Evolutionary conservation across 1,140 invertebrate species (phyloP), one percentile per base, ranked within the genome.

Genomic region (Cyclina sinensis): DNA sequence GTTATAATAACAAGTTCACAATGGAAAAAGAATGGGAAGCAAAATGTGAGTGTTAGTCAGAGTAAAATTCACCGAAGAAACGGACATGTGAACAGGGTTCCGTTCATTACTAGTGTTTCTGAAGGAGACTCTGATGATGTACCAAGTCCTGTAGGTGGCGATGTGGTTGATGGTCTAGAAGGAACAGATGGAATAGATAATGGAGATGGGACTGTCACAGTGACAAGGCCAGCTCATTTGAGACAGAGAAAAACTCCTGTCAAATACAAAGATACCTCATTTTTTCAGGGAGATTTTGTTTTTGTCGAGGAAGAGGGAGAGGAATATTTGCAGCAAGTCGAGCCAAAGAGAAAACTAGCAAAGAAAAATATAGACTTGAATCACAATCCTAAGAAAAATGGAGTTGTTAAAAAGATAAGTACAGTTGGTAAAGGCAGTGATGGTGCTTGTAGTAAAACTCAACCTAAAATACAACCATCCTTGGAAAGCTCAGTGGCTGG

Each of bases 241-340:
- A 88, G 86, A 54, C 68, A 80, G 30, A 48, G 86, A 46, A 88
- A 88, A 83, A 83, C 79, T 43, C 79, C 86, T 73, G 59, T 83
- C 7, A 88, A 88, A 62, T 88, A 88, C 54, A 83, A 82, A 46
- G 86, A 88, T 62, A 88, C 79, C 51, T 82, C 86, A 74, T 88
- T 82, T 59, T 88, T 88, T 83, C 79, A 88, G 54, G 86, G 86
- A 74, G 86, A 88, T 46, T 88, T 88, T 88, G 70, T 88, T 21
- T 88, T 88, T 74, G 37, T 82, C 57, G 86, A 88, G 21, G 86
- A 82, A 32, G 79, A 88, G 32, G 85, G 80, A 35, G 73, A 88
- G 30, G 12, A 57, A 5, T 30, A 27, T 14, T 24, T 16, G n/a
- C 24, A 87, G 54, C 27, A 32, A n/a, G 5, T 76, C 3, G 48